Evolutionary conservation across 2,888 invertebrate genomes (phyloP).

Genomic region (Drosophila maculinotata): DNA sequence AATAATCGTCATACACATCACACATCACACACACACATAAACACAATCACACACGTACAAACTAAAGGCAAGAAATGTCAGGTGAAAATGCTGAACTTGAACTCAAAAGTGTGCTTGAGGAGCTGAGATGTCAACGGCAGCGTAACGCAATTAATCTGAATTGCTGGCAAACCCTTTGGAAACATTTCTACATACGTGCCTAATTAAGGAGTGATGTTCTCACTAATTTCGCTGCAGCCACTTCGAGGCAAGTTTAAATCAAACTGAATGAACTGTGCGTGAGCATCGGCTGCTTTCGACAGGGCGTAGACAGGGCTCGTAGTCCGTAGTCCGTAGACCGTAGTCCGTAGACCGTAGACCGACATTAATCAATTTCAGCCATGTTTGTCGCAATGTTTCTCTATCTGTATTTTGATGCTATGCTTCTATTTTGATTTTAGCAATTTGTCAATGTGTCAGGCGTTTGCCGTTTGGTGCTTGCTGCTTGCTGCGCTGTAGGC

Average conservation of each 20-base stretch:
- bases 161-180: neutral
- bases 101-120: slow-evolving; percentile 2
- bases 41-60: slow-evolving; percentile 41
- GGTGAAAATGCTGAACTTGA: slow-evolving; percentile 17
- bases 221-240: slow-evolving; percentile 9
- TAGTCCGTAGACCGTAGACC: no score
- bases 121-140: slow-evolving; percentile 1
- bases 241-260: slow-evolving; percentile 29
- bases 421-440: slow-evolving; percentile 34
- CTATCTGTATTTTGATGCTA: slow-evolving; percentile 17
- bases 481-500: slow-evolving; percentile 25
- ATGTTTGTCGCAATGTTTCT: slow-evolving; percentile 7
- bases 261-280: slow-evolving; percentile 32
- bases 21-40: slow-evolving; percentile 23
- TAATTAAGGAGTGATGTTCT: slow-evolving; percentile 7
- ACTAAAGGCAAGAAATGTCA: slow-evolving; percentile 4
- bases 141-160: neutral
- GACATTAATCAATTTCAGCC: slow-evolving; percentile 71
- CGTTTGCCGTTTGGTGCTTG: slow-evolving; percentile 11
- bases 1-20: slow-evolving; percentile 49
- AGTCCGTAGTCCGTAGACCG: no score
- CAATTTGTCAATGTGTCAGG: slow-evolving; percentile 73
- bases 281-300: slow-evolving; percentile 40
- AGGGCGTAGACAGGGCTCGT: slow-evolving; percentile 39
- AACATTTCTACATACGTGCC: neutral